Evolutionary conservation across 1,140 invertebrate genomes (phyloP), one percentile per base, ranked within the genome.

Genomic region (Drosophila eugracilis): DNA sequence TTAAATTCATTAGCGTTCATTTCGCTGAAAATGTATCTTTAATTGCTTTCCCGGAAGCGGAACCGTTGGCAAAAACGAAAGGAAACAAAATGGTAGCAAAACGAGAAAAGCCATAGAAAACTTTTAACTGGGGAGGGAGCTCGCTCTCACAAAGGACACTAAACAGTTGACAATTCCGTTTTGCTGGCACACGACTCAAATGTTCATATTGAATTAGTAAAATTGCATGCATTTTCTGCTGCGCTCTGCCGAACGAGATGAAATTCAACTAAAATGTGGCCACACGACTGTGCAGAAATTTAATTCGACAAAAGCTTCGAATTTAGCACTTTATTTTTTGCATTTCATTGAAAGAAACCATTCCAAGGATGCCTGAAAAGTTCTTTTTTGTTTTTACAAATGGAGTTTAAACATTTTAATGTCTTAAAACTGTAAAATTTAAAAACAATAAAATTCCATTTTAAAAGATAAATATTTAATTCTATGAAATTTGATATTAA

Each of bases 11-110:
- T 74, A 54, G 75, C 58, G 59, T 7, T 42, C 52, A 49, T 58
- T 44, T 32, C 7, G 39, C 34, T 19, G 7, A 36, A 78, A 78
- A 83, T 78, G 72, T 84, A 67, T 69, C 53, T 78, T 49, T 67
- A 69, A 80, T 80, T 86, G 71, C 62, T 52, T 71, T 52, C 14
- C 55, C 72, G 77, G 80, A 84, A 73, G 21, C 52, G 57, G 22
- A 73, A 74, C 22, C 21, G 21, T 30, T 30, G 17, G 39, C 37
- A 24, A 42, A 42, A 39, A 14, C 24, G 15, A 48, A 52, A 42
- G 21, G 5, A 42, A 63, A 34, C 5, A 14, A 22, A 24, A 37
- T 49, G 22, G 36, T 21, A 17, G 10, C 14, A 47, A 69, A 65
- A 71, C 44, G 21, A 17, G 41, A 41, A 21, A 45, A 53, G 59